A percentile compares a stretch with the other conserved stretches of the same genome.
Conservation (phyloP, 2,113 vertebrate species). For the Bolborhynchus lineola region DNA sequence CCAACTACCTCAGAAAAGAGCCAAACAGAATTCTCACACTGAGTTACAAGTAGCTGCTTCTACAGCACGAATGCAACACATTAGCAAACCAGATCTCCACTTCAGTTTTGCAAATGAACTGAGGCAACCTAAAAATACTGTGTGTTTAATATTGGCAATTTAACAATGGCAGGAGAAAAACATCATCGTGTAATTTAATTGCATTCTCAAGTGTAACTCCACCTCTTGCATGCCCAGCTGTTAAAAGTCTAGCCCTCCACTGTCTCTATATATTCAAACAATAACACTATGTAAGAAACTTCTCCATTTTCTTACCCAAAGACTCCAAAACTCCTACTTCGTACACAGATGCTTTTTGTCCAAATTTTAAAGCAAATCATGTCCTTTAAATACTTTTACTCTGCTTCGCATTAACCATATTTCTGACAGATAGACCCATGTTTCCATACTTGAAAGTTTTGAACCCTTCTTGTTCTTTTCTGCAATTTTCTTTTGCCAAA, state of each 20-base stretch:
- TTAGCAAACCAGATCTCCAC: not conserved
- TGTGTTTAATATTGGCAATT: not conserved
- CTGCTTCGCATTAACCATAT: not conserved
- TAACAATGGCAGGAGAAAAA: not conserved
- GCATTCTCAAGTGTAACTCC: not conserved
- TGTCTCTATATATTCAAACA: not conserved
- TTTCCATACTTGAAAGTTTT: not conserved
- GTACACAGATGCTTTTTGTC: not conserved
- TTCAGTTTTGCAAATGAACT: not conserved
- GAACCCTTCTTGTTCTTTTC: not conserved
- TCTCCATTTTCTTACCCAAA: not conserved
- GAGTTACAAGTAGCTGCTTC: not conserved
- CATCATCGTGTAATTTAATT: not conserved
- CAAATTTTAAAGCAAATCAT: not conserved
- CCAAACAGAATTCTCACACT: not conserved
- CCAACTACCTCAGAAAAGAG: not conserved
- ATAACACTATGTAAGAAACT: not conserved
- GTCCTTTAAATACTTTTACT: not conserved
- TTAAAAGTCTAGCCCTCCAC: not conserved
- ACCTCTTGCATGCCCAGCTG: not conserved
- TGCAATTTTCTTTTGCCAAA: not conserved
- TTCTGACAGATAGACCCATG: not conserved
- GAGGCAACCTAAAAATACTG: not conserved
- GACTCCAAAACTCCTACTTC: not conserved
- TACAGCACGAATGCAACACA: not conserved